phyloP scores from a whole-genome alignment of 2,113 vertebrate genomes.

The Alces alces region DNA sequence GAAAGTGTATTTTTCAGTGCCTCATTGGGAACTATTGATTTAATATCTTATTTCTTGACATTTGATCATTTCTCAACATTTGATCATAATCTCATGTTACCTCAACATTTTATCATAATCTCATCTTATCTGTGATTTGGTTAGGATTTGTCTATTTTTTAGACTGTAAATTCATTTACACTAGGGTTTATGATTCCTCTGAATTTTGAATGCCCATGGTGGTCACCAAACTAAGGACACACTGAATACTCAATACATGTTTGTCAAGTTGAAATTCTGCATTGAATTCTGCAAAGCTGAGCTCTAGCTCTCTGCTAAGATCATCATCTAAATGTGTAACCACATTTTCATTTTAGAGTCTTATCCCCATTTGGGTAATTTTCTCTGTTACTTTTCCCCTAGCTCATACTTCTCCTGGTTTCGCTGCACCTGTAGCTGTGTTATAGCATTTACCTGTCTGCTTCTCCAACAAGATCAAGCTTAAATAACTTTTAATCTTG shows the following conservation, averaged over 20 bases:
- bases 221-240: not conserved
- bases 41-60: not conserved
- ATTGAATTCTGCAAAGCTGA: not conserved
- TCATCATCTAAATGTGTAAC: not conserved
- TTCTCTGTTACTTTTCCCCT: not conserved
- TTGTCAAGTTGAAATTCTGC: conserved; percentile 1
- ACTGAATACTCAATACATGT: not conserved
- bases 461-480: not conserved
- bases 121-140: not conserved
- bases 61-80: not conserved
- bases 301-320: not conserved
- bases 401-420: not conserved
- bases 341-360: not conserved
- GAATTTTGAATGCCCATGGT: not conserved
- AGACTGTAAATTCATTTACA: not conserved
- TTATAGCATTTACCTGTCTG: not conserved
- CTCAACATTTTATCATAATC: not conserved
- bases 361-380: not conserved
- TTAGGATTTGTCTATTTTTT: not conserved
- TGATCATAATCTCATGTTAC: not conserved
- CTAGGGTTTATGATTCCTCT: not conserved
- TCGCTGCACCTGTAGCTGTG: accelerated
- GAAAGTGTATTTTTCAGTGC: not conserved
- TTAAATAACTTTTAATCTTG: conserved; percentile 15
- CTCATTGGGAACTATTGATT: not conserved